These are phyloP conservation scores for Tachyglossus aculeatus DNA, from an alignment of 2,797 vertebrate species.

Conservation along the genomic window DNA sequence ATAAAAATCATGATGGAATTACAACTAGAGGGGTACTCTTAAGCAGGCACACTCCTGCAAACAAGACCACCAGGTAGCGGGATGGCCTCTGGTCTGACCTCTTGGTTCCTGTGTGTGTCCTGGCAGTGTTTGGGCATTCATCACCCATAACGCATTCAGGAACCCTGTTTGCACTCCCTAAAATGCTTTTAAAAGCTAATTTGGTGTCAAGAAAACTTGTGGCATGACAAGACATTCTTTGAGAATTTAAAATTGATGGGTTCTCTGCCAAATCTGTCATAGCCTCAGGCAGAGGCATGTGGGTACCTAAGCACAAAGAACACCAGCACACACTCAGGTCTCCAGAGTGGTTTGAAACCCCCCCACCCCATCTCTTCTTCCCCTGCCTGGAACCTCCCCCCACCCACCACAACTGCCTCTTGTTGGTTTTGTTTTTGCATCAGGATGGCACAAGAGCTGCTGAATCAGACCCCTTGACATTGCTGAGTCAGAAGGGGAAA, in stretches of 20 bases:
- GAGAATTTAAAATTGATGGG: neutral
- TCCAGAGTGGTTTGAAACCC: neutral
- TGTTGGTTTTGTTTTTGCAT: neutral
- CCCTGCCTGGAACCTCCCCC: neutral
- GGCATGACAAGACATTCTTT: neutral
- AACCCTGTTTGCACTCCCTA: neutral
- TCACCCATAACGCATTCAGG: neutral
- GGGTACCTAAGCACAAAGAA: neutral
- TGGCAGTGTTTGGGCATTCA: neutral
- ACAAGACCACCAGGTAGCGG: no score
- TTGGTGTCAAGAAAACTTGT: neutral
- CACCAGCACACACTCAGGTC: accelerated
- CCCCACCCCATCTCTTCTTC: neutral
- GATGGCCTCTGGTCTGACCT: no score
- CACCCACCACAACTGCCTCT: neutral
- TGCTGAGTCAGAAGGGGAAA: conserved; percentile 34
- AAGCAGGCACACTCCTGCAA: no score
- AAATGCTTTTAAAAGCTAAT: neutral
- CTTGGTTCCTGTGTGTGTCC: no score
- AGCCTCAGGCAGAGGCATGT: conserved; percentile 2
- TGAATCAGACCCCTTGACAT: conserved; percentile 34
- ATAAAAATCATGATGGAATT: neutral
- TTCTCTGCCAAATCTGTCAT: conserved; percentile 21
- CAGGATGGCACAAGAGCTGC: neutral
- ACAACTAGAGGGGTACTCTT: no score